Conservation (phyloP, 2,797 vertebrate genomes). For the Fringilla coelebs region DNA sequence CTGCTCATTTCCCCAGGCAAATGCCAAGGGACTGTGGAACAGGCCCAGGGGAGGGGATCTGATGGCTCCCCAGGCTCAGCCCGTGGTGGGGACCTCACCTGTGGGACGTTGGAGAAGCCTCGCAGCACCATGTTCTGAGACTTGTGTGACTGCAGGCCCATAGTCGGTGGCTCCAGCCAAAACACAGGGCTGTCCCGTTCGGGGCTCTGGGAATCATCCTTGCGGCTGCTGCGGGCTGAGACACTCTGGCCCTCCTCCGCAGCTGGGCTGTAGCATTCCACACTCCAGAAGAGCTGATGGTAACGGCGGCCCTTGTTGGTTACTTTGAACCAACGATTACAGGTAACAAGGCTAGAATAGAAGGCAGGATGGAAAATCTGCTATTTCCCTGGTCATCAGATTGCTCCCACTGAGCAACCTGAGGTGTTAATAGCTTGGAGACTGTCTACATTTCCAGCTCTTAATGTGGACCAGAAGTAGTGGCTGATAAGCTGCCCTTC, state of each 20-base stretch:
- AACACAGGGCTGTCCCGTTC: conserved; percentile 68
- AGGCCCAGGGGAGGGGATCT: not conserved
- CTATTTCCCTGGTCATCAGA: not conserved
- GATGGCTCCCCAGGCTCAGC: not conserved
- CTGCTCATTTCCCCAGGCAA: not conserved
- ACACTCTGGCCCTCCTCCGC: accelerated
- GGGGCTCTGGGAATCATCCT: too few species aligned
- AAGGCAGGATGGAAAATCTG: not conserved
- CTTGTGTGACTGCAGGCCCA: conserved; percentile 81
- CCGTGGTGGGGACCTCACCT: conserved; percentile 65
- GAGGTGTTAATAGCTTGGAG: not conserved
- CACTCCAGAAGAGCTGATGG: accelerated
- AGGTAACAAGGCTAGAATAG: not conserved
- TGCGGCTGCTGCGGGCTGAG: accelerated
- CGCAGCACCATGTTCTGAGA: conserved; percentile 79
- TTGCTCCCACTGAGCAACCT: not conserved
- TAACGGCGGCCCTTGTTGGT: accelerated
- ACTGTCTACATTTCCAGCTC: not conserved
- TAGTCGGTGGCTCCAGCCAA: conserved; percentile 71
- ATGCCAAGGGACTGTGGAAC: not conserved
- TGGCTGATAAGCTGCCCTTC: not conserved
- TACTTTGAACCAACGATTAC: accelerated
- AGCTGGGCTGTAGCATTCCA: not conserved
- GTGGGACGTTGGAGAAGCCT: conserved; percentile 75
- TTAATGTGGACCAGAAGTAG: not conserved